phyloP scores from a whole-genome alignment of 2,797 vertebrate species.

The Myotis daubentonii region DNA sequence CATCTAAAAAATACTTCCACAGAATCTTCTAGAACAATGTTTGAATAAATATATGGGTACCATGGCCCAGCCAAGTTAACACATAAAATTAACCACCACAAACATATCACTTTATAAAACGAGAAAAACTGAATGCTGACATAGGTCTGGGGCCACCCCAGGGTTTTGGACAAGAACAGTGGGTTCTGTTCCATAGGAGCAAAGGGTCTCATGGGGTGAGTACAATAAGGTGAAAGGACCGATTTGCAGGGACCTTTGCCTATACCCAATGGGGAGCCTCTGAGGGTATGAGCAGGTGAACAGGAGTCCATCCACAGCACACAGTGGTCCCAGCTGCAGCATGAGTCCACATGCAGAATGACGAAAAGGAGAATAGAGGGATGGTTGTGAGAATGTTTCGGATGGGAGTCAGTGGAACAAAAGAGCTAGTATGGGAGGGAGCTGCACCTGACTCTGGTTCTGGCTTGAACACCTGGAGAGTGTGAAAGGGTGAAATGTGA shows the following conservation, averaged over 20 bases:
- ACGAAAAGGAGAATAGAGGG: neutral
- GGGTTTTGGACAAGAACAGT: neutral
- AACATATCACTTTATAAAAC: neutral
- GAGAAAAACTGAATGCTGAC: neutral
- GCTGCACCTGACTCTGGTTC: neutral
- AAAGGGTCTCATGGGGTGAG: neutral
- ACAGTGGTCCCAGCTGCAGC: neutral
- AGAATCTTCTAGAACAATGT: neutral
- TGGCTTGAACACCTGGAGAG: neutral
- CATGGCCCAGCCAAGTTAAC: neutral
- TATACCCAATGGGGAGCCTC: neutral
- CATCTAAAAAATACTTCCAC: neutral
- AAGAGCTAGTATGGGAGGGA: neutral
- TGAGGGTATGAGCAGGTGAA: neutral
- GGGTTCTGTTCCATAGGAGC: too few relatives aligned
- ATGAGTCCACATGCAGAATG: neutral
- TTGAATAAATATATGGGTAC: neutral
- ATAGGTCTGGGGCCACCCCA: neutral
- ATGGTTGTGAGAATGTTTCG: neutral
- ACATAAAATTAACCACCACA: neutral
- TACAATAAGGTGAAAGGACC: neutral
- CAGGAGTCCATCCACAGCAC: accelerated
- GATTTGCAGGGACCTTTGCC: neutral
- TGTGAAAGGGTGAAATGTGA: neutral
- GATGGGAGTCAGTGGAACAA: neutral